These are phyloP conservation scores for Microctenopoma stevenorrisi DNA, from an alignment of 2,797 vertebrate species.

Conservation along the genomic window DNA sequence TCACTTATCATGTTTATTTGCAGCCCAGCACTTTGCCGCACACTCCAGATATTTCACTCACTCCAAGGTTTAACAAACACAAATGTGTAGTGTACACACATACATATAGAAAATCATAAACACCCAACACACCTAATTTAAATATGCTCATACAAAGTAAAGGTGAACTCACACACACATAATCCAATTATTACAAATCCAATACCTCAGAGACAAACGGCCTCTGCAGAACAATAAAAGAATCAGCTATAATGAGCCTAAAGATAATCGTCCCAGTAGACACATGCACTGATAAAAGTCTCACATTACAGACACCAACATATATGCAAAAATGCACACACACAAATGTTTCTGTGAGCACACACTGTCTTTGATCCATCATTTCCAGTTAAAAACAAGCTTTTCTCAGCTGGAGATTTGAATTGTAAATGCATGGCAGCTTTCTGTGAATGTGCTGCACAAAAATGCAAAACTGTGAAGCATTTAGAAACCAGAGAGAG, in stretches of 20 bases:
- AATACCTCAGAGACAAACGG: constrained; percentile 74
- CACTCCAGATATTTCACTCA: constrained; percentile 49
- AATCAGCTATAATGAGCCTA: constrained; percentile 59
- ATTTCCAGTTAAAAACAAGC: constrained; percentile 63
- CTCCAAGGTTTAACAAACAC: constrained; percentile 68
- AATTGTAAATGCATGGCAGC: constrained; percentile 67
- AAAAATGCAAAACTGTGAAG: constrained; percentile 21
- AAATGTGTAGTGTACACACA: constrained; percentile 33
- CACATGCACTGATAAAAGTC: constrained; percentile 38
- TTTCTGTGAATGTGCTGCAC: constrained; percentile 27
- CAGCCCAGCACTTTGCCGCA: constrained; percentile 36
- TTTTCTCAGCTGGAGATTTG: constrained; percentile 63
- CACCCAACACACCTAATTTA: constrained; percentile 9
- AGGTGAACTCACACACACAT: constrained; percentile 25
- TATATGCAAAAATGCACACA: neutral
- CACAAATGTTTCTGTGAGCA: neutral
- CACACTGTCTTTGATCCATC: constrained; percentile 20
- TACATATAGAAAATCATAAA: neutral
- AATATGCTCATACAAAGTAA: constrained; percentile 33
- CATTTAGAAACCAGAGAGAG: neutral
- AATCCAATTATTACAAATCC: constrained; percentile 62
- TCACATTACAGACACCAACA: constrained; percentile 14
- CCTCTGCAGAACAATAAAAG: constrained; percentile 56
- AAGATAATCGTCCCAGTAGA: constrained; percentile 61
- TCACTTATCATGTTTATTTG: constrained; percentile 67